Percentiles rank a stretch among this genome's conserved stretches.
These are phyloP conservation scores for Amia ocellicauda DNA, from an alignment of 2,113 vertebrate species.

Conservation along the genomic window DNA sequence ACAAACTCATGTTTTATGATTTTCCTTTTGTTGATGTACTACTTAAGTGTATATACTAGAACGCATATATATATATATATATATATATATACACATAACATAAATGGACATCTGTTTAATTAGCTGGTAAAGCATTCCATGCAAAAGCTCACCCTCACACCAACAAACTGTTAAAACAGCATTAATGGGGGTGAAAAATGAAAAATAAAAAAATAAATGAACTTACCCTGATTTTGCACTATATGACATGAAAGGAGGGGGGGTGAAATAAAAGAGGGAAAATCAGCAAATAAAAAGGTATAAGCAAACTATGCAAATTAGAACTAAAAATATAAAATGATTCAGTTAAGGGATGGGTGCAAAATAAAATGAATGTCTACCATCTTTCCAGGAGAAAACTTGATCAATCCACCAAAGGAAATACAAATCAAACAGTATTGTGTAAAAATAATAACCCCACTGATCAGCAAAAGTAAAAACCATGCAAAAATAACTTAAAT, in stretches of 20 bases:
- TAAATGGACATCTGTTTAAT: conserved; percentile 29
- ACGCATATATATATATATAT: too few relatives aligned
- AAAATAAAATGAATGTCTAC: too few relatives aligned
- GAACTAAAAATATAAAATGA: conserved; percentile 19
- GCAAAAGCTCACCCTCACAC: conserved; percentile 3
- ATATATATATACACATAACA: conserved; percentile 36
- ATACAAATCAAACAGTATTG: not conserved
- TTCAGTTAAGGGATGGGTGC: conserved; percentile 19
- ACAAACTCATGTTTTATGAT: not conserved
- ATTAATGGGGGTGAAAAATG: conserved; percentile 35
- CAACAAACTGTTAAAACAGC: conserved; percentile 23
- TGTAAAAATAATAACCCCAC: not conserved
- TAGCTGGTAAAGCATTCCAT: conserved; percentile 28
- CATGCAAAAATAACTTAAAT: not conserved
- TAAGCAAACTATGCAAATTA: conserved; percentile 38
- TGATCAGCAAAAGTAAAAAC: conserved; percentile 12
- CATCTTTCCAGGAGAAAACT: not conserved
- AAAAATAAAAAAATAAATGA: conserved; percentile 44
- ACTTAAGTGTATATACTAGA: too few relatives aligned
- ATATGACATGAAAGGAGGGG: conserved; percentile 63
- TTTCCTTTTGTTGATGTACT: not conserved
- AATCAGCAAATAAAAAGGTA: conserved; percentile 49
- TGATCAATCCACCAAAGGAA: not conserved
- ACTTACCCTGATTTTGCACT: conserved; percentile 89
- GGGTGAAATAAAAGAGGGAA: conserved; percentile 50